Evolutionary conservation across 1,140 invertebrate genomes (phyloP), one percentile per base, ranked within the genome.

Genomic region (Drosophila funebris): DNA sequence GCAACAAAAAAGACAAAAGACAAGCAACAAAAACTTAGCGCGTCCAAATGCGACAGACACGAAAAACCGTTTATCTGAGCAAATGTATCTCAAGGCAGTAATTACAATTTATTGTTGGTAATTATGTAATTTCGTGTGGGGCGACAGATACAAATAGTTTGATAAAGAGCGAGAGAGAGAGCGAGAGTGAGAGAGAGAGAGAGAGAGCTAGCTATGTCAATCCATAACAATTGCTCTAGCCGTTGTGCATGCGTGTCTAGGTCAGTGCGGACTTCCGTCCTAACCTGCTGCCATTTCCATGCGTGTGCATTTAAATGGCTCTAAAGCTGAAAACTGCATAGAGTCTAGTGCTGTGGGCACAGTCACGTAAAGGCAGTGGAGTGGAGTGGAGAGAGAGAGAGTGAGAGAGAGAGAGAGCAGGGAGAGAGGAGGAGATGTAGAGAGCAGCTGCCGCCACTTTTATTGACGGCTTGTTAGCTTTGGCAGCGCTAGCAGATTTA

Each of bases 81-180:
- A 73, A 84, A 84, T 84, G 80, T 84, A 84, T 76, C 76, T 82
- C 58, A 84, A 76, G 80, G 74, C 80, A 78, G 80, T 84, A 84
- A 84, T 84, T 84, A 84, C 80, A 84, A 84, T 84, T 84, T 84
- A 84, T 79, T 84, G 80, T 61, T 76, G 73, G 80, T 84, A 84
- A 85, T 84, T 84, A 79, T 76, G 81, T 84, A 84, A 84, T 84
- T 84, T 84, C 56, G 61, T 67, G 60, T 22, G 39, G 54, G 39
- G 54, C 54, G 63, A 60, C 44, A 63, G 48, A 64, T 53, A 63
- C 46, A 36, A 41, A 36, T 67, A 58, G 53, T 58, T 41, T 18
- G 37, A 64, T 24, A 18, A 33, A 20, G 37, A n/a, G 16, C 2
- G 61, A 53, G 24, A 52, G 16, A n/a, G 58, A 0, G 16, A 24